Evolutionary conservation across 2,797 vertebrate genomes (phyloP).

Genomic region (Antennarius maculatus): DNA sequence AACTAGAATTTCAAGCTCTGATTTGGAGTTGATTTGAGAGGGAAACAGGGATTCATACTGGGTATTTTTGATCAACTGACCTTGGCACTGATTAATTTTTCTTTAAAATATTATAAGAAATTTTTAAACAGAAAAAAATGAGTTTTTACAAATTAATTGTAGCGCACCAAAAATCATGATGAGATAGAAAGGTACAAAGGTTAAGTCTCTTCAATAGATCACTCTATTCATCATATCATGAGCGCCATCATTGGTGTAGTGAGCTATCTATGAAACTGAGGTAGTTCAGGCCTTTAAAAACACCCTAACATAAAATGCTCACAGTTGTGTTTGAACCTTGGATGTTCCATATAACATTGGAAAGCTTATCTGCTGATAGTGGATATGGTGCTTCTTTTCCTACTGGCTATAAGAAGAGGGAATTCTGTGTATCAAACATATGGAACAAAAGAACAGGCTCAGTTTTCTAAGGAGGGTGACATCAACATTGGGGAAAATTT

Average conservation of each 20-base stretch:
- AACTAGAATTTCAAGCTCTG: too few relatives aligned
- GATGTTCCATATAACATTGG: constrained; percentile 19
- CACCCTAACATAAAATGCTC: constrained; percentile 53
- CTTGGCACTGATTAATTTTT: too few relatives aligned
- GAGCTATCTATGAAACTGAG: constrained; percentile 21
- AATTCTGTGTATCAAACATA: constrained; percentile 71
- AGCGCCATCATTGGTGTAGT: constrained; percentile 42
- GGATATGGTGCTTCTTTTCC: constrained; percentile 59
- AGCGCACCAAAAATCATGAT: constrained; percentile 3
- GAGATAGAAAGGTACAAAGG: not conserved
- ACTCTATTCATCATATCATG: constrained; percentile 29
- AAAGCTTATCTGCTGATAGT: constrained; percentile 67
- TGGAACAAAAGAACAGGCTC: constrained; percentile 73
- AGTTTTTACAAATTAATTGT: not conserved
- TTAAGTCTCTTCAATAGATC: not conserved
- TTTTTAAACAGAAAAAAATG: not conserved
- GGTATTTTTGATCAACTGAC: not conserved
- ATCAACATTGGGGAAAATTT: constrained; percentile 84
- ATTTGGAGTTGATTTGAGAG: too few relatives aligned
- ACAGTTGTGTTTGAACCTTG: constrained; percentile 10
- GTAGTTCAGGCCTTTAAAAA: constrained; percentile 13
- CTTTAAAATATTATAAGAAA: too few relatives aligned
- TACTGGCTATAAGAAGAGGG: constrained; percentile 58
- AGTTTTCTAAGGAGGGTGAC: constrained; percentile 81
- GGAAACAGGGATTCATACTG: not conserved